Percentiles rank a stretch among this genome's conserved stretches.
Conservation (phyloP, 2,797 vertebrate species). For the Aselliscus stoliczkanus region DNA sequence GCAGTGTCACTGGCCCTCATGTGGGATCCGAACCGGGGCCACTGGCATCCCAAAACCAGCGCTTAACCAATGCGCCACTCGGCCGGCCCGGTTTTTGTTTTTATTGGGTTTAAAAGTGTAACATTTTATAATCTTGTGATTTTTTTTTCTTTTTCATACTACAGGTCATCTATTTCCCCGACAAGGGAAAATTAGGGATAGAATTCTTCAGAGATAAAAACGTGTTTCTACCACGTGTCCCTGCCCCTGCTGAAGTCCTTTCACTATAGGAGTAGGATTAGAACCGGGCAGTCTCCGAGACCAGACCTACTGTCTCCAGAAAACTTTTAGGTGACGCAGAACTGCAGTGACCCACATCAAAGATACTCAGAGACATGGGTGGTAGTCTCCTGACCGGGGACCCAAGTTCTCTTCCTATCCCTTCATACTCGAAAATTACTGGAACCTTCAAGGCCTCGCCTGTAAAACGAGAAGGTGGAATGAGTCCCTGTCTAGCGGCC, state of each 20-base stretch:
- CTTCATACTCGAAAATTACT: neutral
- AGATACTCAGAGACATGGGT: neutral
- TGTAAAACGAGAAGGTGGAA: neutral
- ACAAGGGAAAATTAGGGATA: neutral
- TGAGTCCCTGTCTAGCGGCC: neutral
- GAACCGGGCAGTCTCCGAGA: neutral
- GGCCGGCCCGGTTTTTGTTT: neutral
- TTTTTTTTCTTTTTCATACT: neutral
- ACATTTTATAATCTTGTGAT: neutral
- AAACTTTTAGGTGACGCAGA: neutral
- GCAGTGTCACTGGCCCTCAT: too few species aligned
- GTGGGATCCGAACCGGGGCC: too few species aligned
- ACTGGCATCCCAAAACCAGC: too few species aligned
- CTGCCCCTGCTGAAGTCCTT: neutral
- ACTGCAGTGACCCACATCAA: neutral
- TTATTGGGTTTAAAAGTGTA: neutral
- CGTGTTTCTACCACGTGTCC: neutral
- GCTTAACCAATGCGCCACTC: too few species aligned
- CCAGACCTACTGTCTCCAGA: neutral
- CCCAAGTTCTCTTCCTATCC: neutral
- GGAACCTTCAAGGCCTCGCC: neutral
- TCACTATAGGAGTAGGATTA: neutral
- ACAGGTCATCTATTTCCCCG: conserved; percentile 27
- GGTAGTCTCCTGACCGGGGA: neutral
- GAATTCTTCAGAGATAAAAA: neutral